Evolutionary conservation across 1,140 invertebrate species (phyloP).

Genomic region (Papilio polyxenes): DNA sequence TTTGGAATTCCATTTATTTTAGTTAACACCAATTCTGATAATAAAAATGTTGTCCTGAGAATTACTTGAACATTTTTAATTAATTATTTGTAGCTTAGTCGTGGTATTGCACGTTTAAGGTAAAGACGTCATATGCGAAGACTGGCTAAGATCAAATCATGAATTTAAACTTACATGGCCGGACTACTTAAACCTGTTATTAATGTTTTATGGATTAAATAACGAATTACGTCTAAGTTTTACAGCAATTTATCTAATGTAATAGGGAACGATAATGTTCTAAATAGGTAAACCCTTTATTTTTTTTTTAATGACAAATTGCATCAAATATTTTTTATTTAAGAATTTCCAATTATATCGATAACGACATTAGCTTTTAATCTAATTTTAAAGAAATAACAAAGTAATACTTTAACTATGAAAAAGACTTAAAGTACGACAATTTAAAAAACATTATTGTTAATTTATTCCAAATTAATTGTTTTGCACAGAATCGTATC

Average conservation of each 20-base stretch:
- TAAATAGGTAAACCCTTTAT: not conserved
- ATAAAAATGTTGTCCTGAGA: constrained; percentile 23
- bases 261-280: not conserved
- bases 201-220: constrained; percentile 27
- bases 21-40: constrained; percentile 16
- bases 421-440: not conserved
- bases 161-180: constrained; percentile 13
- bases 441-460: not conserved
- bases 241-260: constrained; percentile 17
- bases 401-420: not conserved
- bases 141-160: constrained; percentile 10
- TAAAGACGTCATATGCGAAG: constrained; percentile 29
- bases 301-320: not conserved
- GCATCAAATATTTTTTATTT: not conserved
- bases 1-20: constrained; percentile 11
- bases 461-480: too few species aligned
- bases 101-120: constrained; percentile 15
- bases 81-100: constrained; percentile 18
- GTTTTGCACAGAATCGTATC: not conserved
- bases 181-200: constrained; percentile 8
- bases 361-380: not conserved
- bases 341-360: not conserved
- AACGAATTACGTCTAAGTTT: not conserved
- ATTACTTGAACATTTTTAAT: constrained; percentile 29
- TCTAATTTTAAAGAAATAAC: not conserved